Evolutionary conservation across 2,113 vertebrate species (phyloP).

Genomic region (Gallinago media): DNA sequence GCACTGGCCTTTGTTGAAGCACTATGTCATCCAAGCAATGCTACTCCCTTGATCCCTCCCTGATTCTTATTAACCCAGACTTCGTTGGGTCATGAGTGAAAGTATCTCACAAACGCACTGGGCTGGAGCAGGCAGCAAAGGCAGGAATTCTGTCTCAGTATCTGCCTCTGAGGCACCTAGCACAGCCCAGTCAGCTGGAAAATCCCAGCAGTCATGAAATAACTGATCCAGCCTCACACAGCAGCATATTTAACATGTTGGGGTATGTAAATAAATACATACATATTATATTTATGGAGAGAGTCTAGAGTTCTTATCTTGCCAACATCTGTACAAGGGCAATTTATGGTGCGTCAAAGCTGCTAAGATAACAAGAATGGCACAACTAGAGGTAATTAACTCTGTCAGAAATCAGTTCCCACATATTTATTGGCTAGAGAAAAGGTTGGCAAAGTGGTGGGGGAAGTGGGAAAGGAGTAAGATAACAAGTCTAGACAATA

Average conservation of each 20-base stretch:
- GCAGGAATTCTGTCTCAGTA: neutral
- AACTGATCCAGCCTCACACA: neutral
- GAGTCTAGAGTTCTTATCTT: slow-evolving; percentile 13
- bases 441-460: neutral
- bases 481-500: slow-evolving; percentile 50
- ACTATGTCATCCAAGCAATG: neutral
- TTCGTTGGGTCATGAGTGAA: neutral
- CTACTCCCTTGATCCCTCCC: neutral
- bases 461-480: neutral
- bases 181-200: neutral
- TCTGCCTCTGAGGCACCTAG: neutral
- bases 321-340: neutral
- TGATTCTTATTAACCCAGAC: slow-evolving; percentile 11
- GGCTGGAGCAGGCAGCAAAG: neutral
- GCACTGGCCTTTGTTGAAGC: slow-evolving; percentile 3
- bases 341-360: slow-evolving; percentile 12
- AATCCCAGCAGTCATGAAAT: neutral
- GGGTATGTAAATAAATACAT: neutral
- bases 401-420: neutral
- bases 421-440: neutral
- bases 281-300: neutral
- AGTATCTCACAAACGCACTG: neutral
- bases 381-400: neutral
- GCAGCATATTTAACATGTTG: neutral
- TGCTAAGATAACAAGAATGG: slow-evolving; percentile 5